These are phyloP conservation scores for Salpingus planirostris DNA, from an alignment of 2,888 invertebrate species.

Conservation along the genomic window DNA sequence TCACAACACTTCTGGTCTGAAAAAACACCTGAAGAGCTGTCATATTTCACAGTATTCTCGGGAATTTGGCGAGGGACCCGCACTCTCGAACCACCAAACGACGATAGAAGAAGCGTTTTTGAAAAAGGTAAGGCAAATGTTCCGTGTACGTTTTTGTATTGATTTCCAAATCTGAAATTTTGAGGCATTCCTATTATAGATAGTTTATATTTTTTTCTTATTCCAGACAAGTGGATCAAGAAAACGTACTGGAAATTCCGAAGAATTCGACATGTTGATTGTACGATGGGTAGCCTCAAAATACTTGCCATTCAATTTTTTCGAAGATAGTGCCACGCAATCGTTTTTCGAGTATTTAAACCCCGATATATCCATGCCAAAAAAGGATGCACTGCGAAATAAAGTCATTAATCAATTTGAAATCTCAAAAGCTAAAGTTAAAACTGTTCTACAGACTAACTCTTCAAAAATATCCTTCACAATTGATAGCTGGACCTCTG, in stretches of 20 bases:
- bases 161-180: not conserved
- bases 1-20: not conserved
- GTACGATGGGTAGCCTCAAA: slow-evolving; percentile 1
- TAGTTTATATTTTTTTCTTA: too few species aligned
- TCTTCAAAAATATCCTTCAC: slow-evolving; percentile 20
- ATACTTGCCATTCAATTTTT: slow-evolving; percentile 3
- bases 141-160: too few species aligned
- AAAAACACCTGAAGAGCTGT: not conserved
- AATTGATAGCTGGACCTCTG: slow-evolving; percentile 22
- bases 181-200: too few species aligned
- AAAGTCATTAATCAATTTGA: slow-evolving; percentile 2
- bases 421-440: slow-evolving; percentile 4
- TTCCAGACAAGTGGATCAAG: slow-evolving; percentile 1
- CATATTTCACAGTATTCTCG: too few species aligned
- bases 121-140: too few species aligned
- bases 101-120: too few species aligned
- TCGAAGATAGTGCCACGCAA: slow-evolving; percentile 1
- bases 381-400: slow-evolving; percentile 6
- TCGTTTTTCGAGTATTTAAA: not conserved
- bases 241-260: not conserved
- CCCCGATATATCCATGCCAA: slow-evolving; percentile 1
- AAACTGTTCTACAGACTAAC: slow-evolving; percentile 10
- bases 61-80: too few species aligned
- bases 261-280: not conserved
- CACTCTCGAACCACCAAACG: too few species aligned